phyloP scores from a whole-genome alignment of 2,888 invertebrate species.

The Erebia palarica region DNA sequence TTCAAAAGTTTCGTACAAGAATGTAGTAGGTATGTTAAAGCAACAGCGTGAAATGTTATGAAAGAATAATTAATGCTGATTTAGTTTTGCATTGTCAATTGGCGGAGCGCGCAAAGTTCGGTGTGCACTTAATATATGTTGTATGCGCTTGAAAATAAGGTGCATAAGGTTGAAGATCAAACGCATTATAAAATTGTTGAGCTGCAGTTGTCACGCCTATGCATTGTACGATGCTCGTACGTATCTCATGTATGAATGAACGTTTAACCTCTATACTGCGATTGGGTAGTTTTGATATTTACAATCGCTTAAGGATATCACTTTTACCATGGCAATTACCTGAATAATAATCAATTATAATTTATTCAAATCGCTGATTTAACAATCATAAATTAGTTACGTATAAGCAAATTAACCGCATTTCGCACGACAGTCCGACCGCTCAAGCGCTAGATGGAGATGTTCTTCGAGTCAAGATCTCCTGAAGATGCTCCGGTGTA shows the following conservation, averaged over 20 bases:
- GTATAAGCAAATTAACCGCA: no score
- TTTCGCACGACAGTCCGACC: no score
- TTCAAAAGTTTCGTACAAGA: neutral
- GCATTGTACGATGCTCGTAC: constrained; percentile 50
- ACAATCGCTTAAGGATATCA: constrained; percentile 1
- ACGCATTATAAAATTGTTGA: constrained; percentile 6
- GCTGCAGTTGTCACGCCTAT: constrained; percentile 50
- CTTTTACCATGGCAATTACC: neutral
- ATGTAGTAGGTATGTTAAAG: neutral
- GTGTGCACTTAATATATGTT: neutral
- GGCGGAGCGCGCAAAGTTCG: neutral
- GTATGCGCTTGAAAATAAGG: neutral
- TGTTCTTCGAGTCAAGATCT: no score
- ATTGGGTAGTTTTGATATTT: constrained; percentile 52
- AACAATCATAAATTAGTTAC: no score
- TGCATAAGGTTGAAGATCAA: constrained; percentile 16
- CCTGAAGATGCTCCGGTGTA: no score
- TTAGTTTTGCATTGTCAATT: constrained; percentile 24
- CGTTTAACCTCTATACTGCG: constrained; percentile 45
- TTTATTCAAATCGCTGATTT: no score
- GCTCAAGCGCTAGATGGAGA: no score
- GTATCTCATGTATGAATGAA: constrained; percentile 64
- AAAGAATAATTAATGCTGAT: constrained; percentile 11
- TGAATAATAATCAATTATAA: no score
- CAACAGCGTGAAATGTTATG: constrained; percentile 18